These are phyloP conservation scores for Hippocampus kuda DNA, from an alignment of 2,797 vertebrate species.

Conservation along the genomic window DNA sequence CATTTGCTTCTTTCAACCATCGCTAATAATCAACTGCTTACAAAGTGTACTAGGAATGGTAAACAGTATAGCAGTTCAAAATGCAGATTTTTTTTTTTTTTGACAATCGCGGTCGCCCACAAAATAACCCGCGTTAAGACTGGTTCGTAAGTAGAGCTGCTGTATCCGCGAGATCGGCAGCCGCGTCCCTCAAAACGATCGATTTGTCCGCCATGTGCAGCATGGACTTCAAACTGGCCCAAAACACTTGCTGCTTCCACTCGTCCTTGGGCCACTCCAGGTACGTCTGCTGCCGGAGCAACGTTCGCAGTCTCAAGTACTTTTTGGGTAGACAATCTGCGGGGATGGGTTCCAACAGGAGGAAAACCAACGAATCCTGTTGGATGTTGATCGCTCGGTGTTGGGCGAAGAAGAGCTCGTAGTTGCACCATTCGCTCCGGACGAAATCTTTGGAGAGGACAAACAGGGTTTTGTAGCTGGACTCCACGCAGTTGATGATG, in stretches of 20 bases:
- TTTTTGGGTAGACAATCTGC: constrained; percentile 65
- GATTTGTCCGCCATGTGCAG: constrained; percentile 38
- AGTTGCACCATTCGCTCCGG: constrained; percentile 85
- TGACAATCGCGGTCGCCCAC: background rate
- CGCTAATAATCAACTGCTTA: background rate
- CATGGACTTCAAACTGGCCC: constrained; percentile 66
- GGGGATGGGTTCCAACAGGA: constrained; percentile 77
- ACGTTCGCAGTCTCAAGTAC: constrained; percentile 68
- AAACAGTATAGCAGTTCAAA: background rate
- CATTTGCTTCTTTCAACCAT: background rate
- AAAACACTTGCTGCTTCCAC: constrained; percentile 70
- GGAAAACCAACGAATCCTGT: constrained; percentile 71
- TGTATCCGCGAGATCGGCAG: constrained; percentile 35
- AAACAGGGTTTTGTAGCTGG: constrained; percentile 80
- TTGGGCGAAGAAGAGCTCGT: constrained; percentile 84
- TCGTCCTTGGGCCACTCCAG: constrained; percentile 76
- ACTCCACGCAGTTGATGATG: constrained; percentile 78
- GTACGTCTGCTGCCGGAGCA: constrained; percentile 73
- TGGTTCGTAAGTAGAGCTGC: constrained; percentile 22
- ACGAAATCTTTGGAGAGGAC: constrained; percentile 78
- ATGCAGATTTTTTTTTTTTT: background rate
- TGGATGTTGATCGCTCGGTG: constrained; percentile 70
- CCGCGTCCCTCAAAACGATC: constrained; percentile 38
- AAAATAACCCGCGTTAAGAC: background rate
- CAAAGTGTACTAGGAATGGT: background rate